phyloP scores from a whole-genome alignment of 2,888 invertebrate genomes.

The Hermaeophaga mercurialis region DNA sequence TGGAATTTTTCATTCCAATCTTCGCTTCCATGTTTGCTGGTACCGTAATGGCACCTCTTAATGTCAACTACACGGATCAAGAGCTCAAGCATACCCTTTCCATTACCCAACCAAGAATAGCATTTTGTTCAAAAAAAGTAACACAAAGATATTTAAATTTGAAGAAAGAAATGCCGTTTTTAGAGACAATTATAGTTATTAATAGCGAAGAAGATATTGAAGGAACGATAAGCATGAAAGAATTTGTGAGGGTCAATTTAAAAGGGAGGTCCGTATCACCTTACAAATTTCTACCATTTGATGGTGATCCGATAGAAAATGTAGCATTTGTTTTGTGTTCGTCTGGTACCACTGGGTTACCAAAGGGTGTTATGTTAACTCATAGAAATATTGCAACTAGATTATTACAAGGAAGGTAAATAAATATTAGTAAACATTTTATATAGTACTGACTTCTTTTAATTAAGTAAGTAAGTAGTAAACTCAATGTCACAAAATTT shows the following conservation, averaged over 20 bases:
- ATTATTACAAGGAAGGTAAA: constrained; percentile 29
- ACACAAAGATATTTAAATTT: constrained; percentile 62
- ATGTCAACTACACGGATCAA: constrained; percentile 33
- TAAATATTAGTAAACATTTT: too few species aligned
- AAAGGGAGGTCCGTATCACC: constrained; percentile 22
- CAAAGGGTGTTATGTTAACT: constrained; percentile 69
- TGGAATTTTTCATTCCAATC: constrained; percentile 44
- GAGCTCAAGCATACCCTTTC: constrained; percentile 61
- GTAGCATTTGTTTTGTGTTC: constrained; percentile 62
- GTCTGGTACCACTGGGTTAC: constrained; percentile 72
- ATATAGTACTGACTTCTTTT: too few species aligned
- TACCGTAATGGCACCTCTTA: constrained; percentile 43
- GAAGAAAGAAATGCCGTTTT: constrained; percentile 42
- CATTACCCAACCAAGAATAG: constrained; percentile 69
- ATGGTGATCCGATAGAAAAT: constrained; percentile 38
- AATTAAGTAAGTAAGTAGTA: too few species aligned
- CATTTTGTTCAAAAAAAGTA: constrained; percentile 67
- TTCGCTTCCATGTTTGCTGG: constrained; percentile 46
- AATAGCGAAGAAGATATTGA: constrained; percentile 46
- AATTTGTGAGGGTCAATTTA: constrained; percentile 18
- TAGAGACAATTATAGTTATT: constrained; percentile 63
- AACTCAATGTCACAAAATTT: too few species aligned
- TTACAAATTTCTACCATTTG: constrained; percentile 29
- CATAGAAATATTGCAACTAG: constrained; percentile 59
- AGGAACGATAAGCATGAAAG: constrained; percentile 22